Conservation (phyloP, 2,888 invertebrate species). For the Drosophila anceps region DNA sequence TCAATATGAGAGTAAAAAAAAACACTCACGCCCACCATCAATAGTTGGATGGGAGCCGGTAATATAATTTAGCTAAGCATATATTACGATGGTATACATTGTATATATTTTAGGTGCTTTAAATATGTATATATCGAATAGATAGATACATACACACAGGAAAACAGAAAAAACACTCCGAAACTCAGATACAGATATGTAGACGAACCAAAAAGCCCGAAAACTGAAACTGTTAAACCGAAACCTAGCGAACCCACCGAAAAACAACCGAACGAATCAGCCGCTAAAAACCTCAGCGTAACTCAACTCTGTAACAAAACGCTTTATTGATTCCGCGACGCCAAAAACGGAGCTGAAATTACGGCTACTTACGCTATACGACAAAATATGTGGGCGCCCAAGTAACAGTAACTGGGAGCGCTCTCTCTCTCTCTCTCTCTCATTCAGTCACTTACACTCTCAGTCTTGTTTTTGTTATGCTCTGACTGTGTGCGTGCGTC, state of each 20-base stretch:
- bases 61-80: conserved; percentile 45
- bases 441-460: conserved; percentile 12
- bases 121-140: conserved; percentile 27
- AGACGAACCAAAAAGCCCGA: conserved; percentile 44
- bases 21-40: conserved; percentile 21
- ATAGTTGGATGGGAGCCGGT: conserved; percentile 50
- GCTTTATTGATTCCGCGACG: conserved; percentile 74
- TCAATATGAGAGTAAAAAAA: conserved; percentile 28
- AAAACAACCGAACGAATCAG: conserved; percentile 66
- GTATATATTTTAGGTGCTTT: conserved; percentile 27
- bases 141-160: conserved; percentile 67
- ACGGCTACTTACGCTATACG: conserved; percentile 62
- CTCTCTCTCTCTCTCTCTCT: conserved; percentile 21
- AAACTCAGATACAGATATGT: conserved; percentile 57
- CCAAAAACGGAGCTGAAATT: conserved; percentile 70
- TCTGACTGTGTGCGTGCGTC: conserved; percentile 17
- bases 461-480: conserved; percentile 19
- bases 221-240: conserved; percentile 41
- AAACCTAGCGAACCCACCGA: conserved; percentile 39
- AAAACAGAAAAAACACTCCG: conserved; percentile 51
- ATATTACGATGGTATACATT: conserved; percentile 26
- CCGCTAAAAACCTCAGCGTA: conserved; percentile 72
- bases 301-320: conserved; percentile 60
- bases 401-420: conserved; percentile 39
- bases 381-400: conserved; percentile 42